Evolutionary conservation across 2,797 vertebrate genomes (phyloP).

Genomic region (Percopsis omiscomaycus): DNA sequence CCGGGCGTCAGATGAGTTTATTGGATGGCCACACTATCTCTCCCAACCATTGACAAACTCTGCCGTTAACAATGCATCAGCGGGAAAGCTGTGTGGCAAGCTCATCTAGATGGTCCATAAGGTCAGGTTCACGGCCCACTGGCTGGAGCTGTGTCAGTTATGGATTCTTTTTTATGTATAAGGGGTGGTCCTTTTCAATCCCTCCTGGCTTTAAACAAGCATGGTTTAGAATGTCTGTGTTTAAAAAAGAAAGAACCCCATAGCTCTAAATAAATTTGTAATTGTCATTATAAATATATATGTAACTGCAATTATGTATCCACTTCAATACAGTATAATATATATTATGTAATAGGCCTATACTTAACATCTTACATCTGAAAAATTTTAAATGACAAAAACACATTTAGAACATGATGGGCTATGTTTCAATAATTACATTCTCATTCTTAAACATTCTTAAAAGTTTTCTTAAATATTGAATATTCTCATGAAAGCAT

Average conservation of each 20-base stretch:
- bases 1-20: constrained; percentile 40
- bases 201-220: not conserved
- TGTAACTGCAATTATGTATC: not conserved
- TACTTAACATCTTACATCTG: not conserved
- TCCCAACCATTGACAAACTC: constrained; percentile 24
- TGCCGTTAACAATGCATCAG: constrained; percentile 55
- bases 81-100: constrained; percentile 52
- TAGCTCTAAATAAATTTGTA: not conserved
- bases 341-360: not conserved
- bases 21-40: constrained; percentile 67
- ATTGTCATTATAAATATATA: not conserved
- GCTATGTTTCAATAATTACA: no score
- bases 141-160: constrained; percentile 52
- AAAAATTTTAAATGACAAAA: no score
- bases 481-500: no score
- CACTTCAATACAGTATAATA: not conserved
- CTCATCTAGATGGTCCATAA: constrained; percentile 55
- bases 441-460: no score
- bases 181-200: constrained; percentile 58
- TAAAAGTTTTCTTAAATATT: no score
- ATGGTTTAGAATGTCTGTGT: not conserved
- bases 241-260: no score
- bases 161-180: constrained; percentile 16
- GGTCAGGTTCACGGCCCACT: constrained; percentile 75
- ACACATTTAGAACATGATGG: no score